Evolutionary conservation across 2,113 vertebrate genomes (phyloP), one percentile per base, ranked within the genome.

Genomic region (Cyprinodon variegatus): DNA sequence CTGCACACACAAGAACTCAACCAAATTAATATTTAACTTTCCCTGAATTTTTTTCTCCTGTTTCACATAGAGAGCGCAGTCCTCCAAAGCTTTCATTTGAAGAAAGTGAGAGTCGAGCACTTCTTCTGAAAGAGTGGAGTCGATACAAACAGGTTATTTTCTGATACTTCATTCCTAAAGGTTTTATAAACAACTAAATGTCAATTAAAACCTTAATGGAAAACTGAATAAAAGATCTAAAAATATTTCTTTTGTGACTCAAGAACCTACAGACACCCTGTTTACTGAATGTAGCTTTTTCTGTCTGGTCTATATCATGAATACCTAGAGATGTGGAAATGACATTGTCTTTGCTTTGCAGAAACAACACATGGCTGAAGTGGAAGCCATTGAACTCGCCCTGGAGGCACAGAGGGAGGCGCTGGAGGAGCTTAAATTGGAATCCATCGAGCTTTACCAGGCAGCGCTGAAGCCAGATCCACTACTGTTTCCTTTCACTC

Each of bases 71-170:
- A 90, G 79, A 93, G 17, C 92, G 98, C 57, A 81, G 83, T 2
- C 60, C 66, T 53, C 80, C 93, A 0, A 53, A 85, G 14, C 83
- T 96, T 40, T 77, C 94, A 7, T 90, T 91, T 66, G 96, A 97
- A 65, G 97, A 97, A 79, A 91, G 83, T 0, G 97, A 99, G 78
- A 87, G 90, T 36, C 93, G 96, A 88, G 96, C 95, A 11, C 76
- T 96, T 50, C 93, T 99, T 57, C 68, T 97, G 76, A 99, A 98
- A 83, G 94, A 93, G 64, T 99, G 98, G 98, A 79, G 89, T 43
- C 53, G 83, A 63, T 96, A 94, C 89, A 98, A 97, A 91, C 93
- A 95, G 81, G 90, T 93, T 50, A 86, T 9, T 37, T 61, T 3
- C 8, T 29, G 8, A 46, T 4, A 62, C 50, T 29, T 41, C 70